Conservation (phyloP, 92 coral and sea anemone genomes). For the Palythoa grandiflora region DNA sequence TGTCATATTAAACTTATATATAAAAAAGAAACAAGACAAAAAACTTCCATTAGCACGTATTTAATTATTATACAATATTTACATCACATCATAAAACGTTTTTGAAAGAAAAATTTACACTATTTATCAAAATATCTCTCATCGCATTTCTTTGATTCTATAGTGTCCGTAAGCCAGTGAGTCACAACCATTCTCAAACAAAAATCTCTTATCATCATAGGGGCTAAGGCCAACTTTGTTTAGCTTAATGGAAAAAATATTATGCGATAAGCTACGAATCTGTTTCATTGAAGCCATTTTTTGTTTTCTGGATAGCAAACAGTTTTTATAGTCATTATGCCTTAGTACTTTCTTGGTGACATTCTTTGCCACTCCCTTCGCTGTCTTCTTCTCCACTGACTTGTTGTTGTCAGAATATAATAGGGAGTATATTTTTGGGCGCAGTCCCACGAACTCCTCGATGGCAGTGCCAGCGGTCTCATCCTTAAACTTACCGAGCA, state of each 20-base stretch:
- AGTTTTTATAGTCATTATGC: slow-evolving; percentile 43
- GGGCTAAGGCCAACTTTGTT: slow-evolving; percentile 56
- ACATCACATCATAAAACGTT: background rate
- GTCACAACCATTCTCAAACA: slow-evolving; percentile 38
- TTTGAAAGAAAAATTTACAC: slow-evolving; percentile 6
- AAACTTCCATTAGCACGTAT: background rate
- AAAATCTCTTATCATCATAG: slow-evolving; percentile 50
- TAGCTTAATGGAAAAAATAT: slow-evolving; percentile 35
- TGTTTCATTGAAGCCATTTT: slow-evolving; percentile 40
- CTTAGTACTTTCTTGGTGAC: slow-evolving; percentile 46
- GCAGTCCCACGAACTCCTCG: slow-evolving; percentile 56
- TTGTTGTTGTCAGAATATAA: slow-evolving; percentile 40
- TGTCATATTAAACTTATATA: background rate
- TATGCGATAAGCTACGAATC: slow-evolving; percentile 31
- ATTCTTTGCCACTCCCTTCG: slow-evolving; percentile 58
- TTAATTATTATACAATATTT: slow-evolving; percentile 17
- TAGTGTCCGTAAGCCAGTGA: slow-evolving; percentile 31
- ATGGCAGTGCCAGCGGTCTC: slow-evolving; percentile 64
- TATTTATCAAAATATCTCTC: slow-evolving; percentile 8
- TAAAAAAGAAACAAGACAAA: background rate
- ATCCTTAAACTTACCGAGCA: slow-evolving; percentile 61
- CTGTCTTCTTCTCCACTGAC: slow-evolving; percentile 58
- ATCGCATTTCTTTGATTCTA: slow-evolving; percentile 6
- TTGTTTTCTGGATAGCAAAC: slow-evolving; percentile 29
- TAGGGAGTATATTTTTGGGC: slow-evolving; percentile 61